A percentile compares a stretch with the other conserved stretches of the same genome.
Evolutionary conservation across 2,888 invertebrate species (phyloP).

Genomic region (Diploptera punctata): DNA sequence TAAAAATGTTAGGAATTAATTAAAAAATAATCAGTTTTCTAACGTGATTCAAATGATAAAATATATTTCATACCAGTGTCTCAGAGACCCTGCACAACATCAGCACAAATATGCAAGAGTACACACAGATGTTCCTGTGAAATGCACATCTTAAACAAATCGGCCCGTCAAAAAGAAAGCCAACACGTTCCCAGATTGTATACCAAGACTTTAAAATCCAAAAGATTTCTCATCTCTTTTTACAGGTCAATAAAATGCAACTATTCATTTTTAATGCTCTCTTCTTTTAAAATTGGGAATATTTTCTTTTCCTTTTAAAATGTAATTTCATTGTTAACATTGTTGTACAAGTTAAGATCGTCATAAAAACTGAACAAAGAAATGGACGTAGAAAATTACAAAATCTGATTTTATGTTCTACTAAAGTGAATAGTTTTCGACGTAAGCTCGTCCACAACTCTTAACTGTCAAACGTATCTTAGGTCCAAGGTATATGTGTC

Average conservation of each 20-base stretch:
- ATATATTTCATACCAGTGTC: too few relatives aligned
- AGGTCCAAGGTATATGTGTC: too few relatives aligned
- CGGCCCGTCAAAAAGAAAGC: background rate
- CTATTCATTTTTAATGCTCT: background rate
- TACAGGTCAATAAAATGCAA: background rate
- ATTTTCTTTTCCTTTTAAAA: constrained; percentile 10
- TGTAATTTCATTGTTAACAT: background rate
- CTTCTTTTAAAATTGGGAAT: constrained; percentile 5
- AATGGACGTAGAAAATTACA: background rate
- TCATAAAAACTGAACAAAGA: background rate
- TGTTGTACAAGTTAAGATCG: background rate
- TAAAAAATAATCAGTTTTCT: too few relatives aligned
- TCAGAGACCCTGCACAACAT: too few relatives aligned
- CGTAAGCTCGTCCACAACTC: background rate
- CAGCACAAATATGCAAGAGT: too few relatives aligned
- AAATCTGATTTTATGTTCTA: background rate
- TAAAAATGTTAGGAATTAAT: too few relatives aligned
- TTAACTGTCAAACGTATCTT: background rate
- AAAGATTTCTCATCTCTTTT: background rate
- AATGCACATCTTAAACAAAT: too few relatives aligned
- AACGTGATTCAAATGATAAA: too few relatives aligned
- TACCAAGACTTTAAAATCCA: background rate
- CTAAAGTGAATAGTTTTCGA: background rate
- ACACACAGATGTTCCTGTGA: too few relatives aligned
- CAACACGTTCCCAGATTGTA: background rate